Evolutionary conservation across 1,140 invertebrate genomes (phyloP).

Genomic region (Drosophila asahinai): DNA sequence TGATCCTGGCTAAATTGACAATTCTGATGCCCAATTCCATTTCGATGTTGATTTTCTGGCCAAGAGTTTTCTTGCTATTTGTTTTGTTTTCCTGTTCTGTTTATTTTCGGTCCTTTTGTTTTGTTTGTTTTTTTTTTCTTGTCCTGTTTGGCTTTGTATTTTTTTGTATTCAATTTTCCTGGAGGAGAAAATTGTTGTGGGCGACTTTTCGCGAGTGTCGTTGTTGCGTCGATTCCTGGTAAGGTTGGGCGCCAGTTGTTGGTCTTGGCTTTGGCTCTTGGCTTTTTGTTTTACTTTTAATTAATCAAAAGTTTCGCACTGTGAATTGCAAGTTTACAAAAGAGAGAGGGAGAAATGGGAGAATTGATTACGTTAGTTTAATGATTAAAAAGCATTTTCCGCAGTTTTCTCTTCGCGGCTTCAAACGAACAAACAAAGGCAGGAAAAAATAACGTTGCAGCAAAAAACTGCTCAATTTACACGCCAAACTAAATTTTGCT

Average conservation of each 20-base stretch:
- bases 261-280: conserved; percentile 27
- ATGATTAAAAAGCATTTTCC: conserved; percentile 52
- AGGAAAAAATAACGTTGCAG: conserved; percentile 17
- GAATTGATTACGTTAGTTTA: conserved; percentile 78
- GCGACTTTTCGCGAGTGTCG: conserved; percentile 19
- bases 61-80: conserved; percentile 33
- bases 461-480: conserved; percentile 39
- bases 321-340: conserved; percentile 60
- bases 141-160: not conserved
- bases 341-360: conserved; percentile 31
- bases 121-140: conserved; percentile 3
- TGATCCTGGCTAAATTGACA: conserved; percentile 60
- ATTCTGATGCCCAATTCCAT: conserved; percentile 72
- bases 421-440: conserved; percentile 22
- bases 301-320: conserved; percentile 76
- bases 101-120: conserved; percentile 14
- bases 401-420: conserved; percentile 11
- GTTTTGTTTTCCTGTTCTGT: conserved; percentile 6
- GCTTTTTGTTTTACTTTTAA: conserved; percentile 68
- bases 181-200: conserved; percentile 11
- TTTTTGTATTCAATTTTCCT: conserved; percentile 12
- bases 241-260: conserved; percentile 15
- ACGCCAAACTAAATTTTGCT: conserved; percentile 38
- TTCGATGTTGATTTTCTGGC: conserved; percentile 69
- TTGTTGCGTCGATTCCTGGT: conserved; percentile 13